phyloP scores from a whole-genome alignment of 1,140 invertebrate genomes.

The Schmidtea mediterranea region DNA sequence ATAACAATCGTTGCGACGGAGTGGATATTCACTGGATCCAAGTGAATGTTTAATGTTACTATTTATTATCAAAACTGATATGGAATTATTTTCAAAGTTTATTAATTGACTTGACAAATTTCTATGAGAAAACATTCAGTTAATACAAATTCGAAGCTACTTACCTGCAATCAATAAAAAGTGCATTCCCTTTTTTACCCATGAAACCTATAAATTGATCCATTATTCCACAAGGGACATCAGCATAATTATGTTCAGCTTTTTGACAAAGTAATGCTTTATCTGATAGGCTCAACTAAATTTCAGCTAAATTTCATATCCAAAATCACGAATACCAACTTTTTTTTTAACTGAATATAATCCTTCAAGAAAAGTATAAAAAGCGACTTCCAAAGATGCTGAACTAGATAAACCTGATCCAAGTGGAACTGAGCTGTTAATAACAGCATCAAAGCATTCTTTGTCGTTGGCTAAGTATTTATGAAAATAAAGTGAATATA shows the following conservation, averaged over 20 bases:
- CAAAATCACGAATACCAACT: constrained; percentile 25
- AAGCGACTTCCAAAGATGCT: constrained; percentile 58
- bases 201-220: constrained; percentile 67
- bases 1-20: constrained; percentile 46
- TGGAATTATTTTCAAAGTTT: constrained; percentile 34
- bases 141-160: constrained; percentile 7
- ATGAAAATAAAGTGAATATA: no score
- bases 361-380: constrained; percentile 45
- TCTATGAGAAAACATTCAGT: constrained; percentile 22
- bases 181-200: constrained; percentile 44
- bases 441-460: constrained; percentile 42
- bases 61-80: constrained; percentile 52
- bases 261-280: constrained; percentile 59
- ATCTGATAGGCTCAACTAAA: constrained; percentile 22
- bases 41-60: constrained; percentile 65
- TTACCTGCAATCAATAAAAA: constrained; percentile 60
- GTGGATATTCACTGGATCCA: constrained; percentile 52
- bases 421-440: constrained; percentile 49
- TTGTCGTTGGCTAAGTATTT: no score
- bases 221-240: constrained; percentile 77
- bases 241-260: constrained; percentile 62
- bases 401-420: constrained; percentile 68
- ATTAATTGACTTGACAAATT: constrained; percentile 40
- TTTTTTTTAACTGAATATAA: constrained; percentile 16
- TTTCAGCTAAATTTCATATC: constrained; percentile 2